phyloP scores from a whole-genome alignment of 2,888 invertebrate species.

The Acleris laterana region DNA sequence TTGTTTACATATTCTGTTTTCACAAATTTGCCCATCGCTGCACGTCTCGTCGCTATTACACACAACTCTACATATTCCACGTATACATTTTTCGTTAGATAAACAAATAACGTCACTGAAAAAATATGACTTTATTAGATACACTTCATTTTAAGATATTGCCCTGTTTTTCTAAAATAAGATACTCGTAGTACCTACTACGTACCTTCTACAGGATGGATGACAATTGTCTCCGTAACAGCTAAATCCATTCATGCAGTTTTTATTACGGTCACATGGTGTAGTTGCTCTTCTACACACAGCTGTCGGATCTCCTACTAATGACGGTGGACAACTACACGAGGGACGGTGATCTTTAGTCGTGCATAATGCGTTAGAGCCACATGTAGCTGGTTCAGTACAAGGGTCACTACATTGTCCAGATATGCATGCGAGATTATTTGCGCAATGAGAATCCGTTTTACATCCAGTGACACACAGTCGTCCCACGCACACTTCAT shows the following conservation, averaged over 20 bases:
- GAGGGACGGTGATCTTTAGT: constrained; percentile 88
- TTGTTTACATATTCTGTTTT: constrained; percentile 92
- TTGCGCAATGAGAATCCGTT: constrained; percentile 90
- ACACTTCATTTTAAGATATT: too few species aligned
- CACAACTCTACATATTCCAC: constrained; percentile 91
- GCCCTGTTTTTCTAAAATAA: neutral
- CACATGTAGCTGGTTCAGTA: constrained; percentile 90
- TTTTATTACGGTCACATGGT: constrained; percentile 86
- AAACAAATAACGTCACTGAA: constrained; percentile 91
- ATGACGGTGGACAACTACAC: constrained; percentile 89
- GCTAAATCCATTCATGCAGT: constrained; percentile 88
- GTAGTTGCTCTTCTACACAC: constrained; percentile 89
- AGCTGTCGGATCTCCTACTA: constrained; percentile 89
- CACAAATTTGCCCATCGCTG: constrained; percentile 92
- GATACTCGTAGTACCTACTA: constrained; percentile 1
- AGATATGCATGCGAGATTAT: constrained; percentile 88
- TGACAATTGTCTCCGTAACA: constrained; percentile 93
- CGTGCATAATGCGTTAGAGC: constrained; percentile 91
- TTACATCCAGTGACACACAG: constrained; percentile 93
- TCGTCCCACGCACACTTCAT: constrained; percentile 93
- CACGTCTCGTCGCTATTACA: constrained; percentile 95
- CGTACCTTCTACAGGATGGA: constrained; percentile 89
- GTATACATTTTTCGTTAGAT: constrained; percentile 93
- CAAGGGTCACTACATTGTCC: constrained; percentile 93
- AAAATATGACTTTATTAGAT: constrained; percentile 38